Evolutionary conservation across 2,888 invertebrate genomes (phyloP).

Genomic region (Tridacna gigas): DNA sequence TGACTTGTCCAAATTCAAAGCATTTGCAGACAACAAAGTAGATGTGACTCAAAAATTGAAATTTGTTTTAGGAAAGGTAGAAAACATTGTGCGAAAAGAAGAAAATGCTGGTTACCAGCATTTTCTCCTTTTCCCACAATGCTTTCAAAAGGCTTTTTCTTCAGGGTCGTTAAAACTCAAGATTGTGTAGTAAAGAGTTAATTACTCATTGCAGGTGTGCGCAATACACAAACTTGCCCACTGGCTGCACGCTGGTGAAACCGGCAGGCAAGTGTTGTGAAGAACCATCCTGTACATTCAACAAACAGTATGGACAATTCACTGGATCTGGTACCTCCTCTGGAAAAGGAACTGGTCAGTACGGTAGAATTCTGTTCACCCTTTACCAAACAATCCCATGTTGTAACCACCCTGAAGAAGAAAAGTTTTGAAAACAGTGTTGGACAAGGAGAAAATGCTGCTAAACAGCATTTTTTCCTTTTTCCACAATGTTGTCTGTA

Average conservation of each 20-base stretch:
- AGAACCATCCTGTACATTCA: slow-evolving; percentile 76
- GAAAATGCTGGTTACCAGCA: not conserved
- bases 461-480: not conserved
- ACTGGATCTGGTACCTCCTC: slow-evolving; percentile 73
- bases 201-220: slow-evolving; percentile 63
- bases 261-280: slow-evolving; percentile 76
- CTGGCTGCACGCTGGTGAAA: slow-evolving; percentile 68
- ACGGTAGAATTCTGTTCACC: not conserved
- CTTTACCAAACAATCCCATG: not conserved
- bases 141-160: not conserved
- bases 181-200: not conserved
- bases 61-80: not conserved
- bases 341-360: slow-evolving; percentile 72
- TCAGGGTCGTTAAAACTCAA: not conserved
- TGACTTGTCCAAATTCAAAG: too few species aligned
- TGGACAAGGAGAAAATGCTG: not conserved
- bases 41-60: too few species aligned
- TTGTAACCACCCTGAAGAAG: not conserved
- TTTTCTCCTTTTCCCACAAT: not conserved
- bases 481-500: not conserved
- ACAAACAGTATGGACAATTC: slow-evolving; percentile 74
- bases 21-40: too few species aligned
- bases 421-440: not conserved
- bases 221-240: slow-evolving; percentile 69
- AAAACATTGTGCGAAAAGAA: slow-evolving; percentile 1